These are phyloP conservation scores for Danio albolineatus DNA, from an alignment of 2,797 vertebrate species.

Conservation along the genomic window DNA sequence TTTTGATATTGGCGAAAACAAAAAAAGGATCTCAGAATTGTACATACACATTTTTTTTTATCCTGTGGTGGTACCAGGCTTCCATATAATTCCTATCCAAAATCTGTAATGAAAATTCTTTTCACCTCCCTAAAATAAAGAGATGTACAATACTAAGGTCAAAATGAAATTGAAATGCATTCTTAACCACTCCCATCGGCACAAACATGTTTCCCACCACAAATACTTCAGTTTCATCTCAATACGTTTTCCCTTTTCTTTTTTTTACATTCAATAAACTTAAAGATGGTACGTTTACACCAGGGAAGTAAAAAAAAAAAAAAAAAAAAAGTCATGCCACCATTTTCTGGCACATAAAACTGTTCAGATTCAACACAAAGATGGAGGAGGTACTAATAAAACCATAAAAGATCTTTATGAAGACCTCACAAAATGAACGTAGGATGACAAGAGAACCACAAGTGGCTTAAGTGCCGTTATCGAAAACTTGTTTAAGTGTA, in stretches of 20 bases:
- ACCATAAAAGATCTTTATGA: constrained; percentile 10
- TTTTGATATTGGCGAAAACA: too few relatives aligned
- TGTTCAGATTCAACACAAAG: constrained; percentile 31
- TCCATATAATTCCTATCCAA: not conserved
- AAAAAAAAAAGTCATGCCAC: constrained; percentile 26
- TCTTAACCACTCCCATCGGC: constrained; percentile 59
- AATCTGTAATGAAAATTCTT: constrained; percentile 27
- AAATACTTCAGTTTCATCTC: constrained; percentile 56
- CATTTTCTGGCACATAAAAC: constrained; percentile 48
- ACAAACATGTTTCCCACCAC: constrained; percentile 15
- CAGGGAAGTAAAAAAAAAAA: constrained; percentile 29
- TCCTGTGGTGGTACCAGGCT: too few relatives aligned
- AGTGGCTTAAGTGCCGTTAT: constrained; percentile 76
- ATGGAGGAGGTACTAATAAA: constrained; percentile 12
- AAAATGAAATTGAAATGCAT: constrained; percentile 64
- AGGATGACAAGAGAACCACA: constrained; percentile 63
- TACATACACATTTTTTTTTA: too few relatives aligned
- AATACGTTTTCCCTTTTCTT: constrained; percentile 62
- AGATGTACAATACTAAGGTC: constrained; percentile 56
- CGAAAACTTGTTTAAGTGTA: constrained; percentile 77
- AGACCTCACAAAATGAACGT: constrained; percentile 2
- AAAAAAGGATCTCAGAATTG: too few relatives aligned
- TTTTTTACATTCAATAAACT: constrained; percentile 74
- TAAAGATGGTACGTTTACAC: constrained; percentile 64
- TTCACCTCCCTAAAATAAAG: constrained; percentile 44